phyloP scores from a whole-genome alignment of 1,140 invertebrate genomes.

The Lucilia sericata region DNA sequence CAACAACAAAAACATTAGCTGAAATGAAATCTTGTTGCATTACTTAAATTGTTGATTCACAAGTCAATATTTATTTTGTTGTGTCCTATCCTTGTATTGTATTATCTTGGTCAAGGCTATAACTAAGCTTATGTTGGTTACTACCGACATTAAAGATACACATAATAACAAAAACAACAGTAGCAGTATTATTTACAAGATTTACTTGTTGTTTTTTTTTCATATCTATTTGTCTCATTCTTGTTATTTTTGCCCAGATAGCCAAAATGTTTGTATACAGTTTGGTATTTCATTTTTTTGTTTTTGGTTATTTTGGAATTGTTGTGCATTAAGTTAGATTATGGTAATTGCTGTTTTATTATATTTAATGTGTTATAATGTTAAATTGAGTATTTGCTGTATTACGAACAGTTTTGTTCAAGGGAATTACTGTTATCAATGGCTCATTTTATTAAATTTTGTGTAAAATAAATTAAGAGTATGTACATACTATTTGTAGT shows the following conservation, averaged over 20 bases:
- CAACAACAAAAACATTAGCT: neutral
- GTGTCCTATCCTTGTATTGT: neutral
- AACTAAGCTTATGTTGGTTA: slow-evolving; percentile 16
- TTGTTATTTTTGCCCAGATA: neutral
- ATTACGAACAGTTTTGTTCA: slow-evolving; percentile 9
- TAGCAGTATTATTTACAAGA: neutral
- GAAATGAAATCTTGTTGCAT: slow-evolving; percentile 10
- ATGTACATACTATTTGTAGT: too few species aligned
- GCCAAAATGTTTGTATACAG: neutral
- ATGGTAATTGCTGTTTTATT: slow-evolving; percentile 17
- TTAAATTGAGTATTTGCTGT: slow-evolving; percentile 7
- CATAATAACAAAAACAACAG: neutral
- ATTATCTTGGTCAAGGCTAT: slow-evolving; percentile 28
- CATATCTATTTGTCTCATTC: too few species aligned
- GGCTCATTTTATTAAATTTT: slow-evolving; percentile 14
- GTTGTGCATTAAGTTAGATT: slow-evolving; percentile 17
- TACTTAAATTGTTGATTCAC: slow-evolving; percentile 28
- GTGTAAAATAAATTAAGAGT: neutral
- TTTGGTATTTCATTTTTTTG: neutral
- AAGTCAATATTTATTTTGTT: slow-evolving; percentile 14
- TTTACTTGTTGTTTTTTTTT: neutral
- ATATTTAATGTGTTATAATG: slow-evolving; percentile 25
- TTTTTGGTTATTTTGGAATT: slow-evolving; percentile 13
- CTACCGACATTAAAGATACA: neutral
- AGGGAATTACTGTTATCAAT: slow-evolving; percentile 22